Evolutionary conservation across 2,888 invertebrate genomes (phyloP), one percentile per base, ranked within the genome.

Genomic region (Alcis repandata): DNA sequence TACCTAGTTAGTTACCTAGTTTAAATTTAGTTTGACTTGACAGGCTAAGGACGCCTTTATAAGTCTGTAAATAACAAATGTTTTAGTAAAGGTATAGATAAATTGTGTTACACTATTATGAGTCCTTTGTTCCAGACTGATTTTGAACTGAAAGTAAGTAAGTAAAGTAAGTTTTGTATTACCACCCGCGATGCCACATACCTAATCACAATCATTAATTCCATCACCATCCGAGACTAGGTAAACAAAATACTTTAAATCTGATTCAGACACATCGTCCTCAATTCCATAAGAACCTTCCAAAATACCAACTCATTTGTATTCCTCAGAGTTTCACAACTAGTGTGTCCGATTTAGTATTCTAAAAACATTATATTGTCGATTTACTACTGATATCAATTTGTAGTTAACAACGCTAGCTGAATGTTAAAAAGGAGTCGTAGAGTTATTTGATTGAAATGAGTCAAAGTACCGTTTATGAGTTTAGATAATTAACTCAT

Each of bases 381-480:
- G 91, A 90, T 91, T 90, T 90, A 87, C 85, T 84, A 79, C 89
- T 83, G 89, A 91, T 91, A 92, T 91, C 90, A 89, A 91, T 91
- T 88, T 89, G 90, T 91, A 86, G 82, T 89, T 79, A 77, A 71
- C 72, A 84, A 80, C 79, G 77, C 69, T 67, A 63, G 59, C 45
- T 85, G 88, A 89, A 90, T 81, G 76, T 79, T 80, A 86, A 82
- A 61, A 67, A 66, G 49, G 40, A 69, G 73, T 73, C 70, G 75
- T 73, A 73, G 74, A 73, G 75, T 79, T 77, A 73, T 76, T 78
- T 73, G 64, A 68, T 54, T 70, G 10, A 52, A 52, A 45, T 43
- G 20, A 15, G 20, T 38, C 10, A 32, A 38, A 10, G 40, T n/a
- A 45, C n/a, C n/a, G 33, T 17, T 32, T 49, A 8, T 10, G 27